Percentiles rank a stretch among this genome's conserved stretches.
Evolutionary conservation across 1,140 invertebrate species (phyloP).

Genomic region (Cydia amplana): DNA sequence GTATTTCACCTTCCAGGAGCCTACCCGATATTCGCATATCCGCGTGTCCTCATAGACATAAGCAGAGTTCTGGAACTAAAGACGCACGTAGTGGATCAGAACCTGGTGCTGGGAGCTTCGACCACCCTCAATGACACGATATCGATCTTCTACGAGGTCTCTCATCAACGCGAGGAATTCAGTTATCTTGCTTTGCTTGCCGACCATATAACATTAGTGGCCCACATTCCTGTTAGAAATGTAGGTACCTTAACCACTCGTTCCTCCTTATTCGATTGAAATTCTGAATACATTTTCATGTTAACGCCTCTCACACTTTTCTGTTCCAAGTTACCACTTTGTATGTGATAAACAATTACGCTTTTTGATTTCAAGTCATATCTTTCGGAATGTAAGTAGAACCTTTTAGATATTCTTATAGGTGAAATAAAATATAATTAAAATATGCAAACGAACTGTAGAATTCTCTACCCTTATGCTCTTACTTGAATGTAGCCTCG

Average conservation of each 20-base stretch:
- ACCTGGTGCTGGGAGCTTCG: conserved; percentile 81
- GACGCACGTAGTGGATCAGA: conserved; percentile 66
- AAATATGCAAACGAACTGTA: too few relatives aligned
- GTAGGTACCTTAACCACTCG: conserved; percentile 68
- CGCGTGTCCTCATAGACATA: conserved; percentile 83
- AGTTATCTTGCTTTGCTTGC: conserved; percentile 64
- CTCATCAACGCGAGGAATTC: conserved; percentile 64
- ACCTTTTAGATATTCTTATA: too few relatives aligned
- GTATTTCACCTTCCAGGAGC: conserved; percentile 19
- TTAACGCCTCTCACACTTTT: too few relatives aligned
- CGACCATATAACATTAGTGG: conserved; percentile 81
- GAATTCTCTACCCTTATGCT: too few relatives aligned
- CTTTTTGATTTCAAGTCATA: too few relatives aligned
- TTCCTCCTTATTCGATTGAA: background rate
- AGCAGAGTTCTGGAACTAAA: conserved; percentile 82
- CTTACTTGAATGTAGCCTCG: too few relatives aligned
- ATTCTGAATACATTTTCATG: too few relatives aligned
- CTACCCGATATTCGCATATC: conserved; percentile 33
- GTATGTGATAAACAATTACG: too few relatives aligned
- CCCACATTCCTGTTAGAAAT: conserved; percentile 84
- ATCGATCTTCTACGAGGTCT: conserved; percentile 79
- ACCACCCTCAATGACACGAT: conserved; percentile 82
- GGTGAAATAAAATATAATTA: too few relatives aligned
- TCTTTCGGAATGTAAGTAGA: too few relatives aligned
- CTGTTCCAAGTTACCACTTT: too few relatives aligned